Evolutionary conservation across 2,888 invertebrate genomes (phyloP).

Genomic region (Acleris holmiana): DNA sequence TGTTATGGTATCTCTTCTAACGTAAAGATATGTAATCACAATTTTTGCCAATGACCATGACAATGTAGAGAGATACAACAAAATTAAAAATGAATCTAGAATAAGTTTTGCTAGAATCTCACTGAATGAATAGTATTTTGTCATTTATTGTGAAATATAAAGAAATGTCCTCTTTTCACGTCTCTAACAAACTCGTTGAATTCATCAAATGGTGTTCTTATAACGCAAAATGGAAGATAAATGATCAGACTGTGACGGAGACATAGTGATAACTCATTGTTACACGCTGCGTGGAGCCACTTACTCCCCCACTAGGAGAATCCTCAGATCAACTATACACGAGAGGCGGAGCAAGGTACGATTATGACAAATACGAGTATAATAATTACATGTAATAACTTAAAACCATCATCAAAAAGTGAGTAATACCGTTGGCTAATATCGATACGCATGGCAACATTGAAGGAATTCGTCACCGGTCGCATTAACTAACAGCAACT

Average conservation of each 20-base stretch:
- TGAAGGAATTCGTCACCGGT: too few relatives aligned
- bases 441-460: too few relatives aligned
- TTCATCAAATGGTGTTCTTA: slow-evolving; percentile 19
- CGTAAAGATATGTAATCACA: too few relatives aligned
- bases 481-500: too few relatives aligned
- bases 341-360: not conserved
- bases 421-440: too few relatives aligned
- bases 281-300: slow-evolving; percentile 12
- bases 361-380: slow-evolving; percentile 4
- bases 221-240: slow-evolving; percentile 16
- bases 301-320: slow-evolving; percentile 12
- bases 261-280: slow-evolving; percentile 20
- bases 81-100: too few relatives aligned
- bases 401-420: too few relatives aligned
- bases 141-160: slow-evolving; percentile 19
- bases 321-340: not conserved
- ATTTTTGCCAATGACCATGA: too few relatives aligned
- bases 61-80: too few relatives aligned
- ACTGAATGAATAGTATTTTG: not conserved
- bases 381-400: too few relatives aligned
- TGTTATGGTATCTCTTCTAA: too few relatives aligned
- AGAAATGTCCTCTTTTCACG: slow-evolving; percentile 26
- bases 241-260: slow-evolving; percentile 10
- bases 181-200: slow-evolving; percentile 1
- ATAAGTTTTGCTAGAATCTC: too few relatives aligned